Conservation (phyloP, 1,140 invertebrate genomes). For the Bombus turneri region DNA sequence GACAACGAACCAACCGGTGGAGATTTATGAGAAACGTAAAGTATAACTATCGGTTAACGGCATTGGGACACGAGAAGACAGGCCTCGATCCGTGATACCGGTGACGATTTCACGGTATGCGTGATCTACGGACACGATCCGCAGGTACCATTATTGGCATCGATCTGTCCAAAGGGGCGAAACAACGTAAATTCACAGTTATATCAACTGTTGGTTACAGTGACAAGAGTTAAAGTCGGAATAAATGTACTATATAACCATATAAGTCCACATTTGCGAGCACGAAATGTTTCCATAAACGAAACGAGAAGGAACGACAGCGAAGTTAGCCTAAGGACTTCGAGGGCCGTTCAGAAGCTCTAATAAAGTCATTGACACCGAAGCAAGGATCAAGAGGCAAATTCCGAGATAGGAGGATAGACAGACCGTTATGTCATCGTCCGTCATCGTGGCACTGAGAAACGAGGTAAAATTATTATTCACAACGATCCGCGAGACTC, state of each 20-base stretch:
- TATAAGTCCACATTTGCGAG: no score
- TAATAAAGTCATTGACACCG: slow-evolving; percentile 32
- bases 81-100: background rate
- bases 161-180: background rate
- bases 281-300: background rate
- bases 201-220: background rate
- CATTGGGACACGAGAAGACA: slow-evolving; percentile 38
- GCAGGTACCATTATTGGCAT: slow-evolving; percentile 17
- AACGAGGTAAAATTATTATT: slow-evolving; percentile 53
- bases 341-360: background rate
- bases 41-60: slow-evolving; percentile 54
- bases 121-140: slow-evolving; percentile 18
- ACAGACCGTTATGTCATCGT: slow-evolving; percentile 37
- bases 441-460: slow-evolving; percentile 15
- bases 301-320: background rate
- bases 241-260: background rate
- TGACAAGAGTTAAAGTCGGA: background rate
- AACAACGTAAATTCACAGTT: background rate
- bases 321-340: background rate
- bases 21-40: slow-evolving; percentile 49
- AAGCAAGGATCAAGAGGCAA: background rate
- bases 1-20: slow-evolving; percentile 15
- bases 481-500: background rate
- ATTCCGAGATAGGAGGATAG: background rate
- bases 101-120: slow-evolving; percentile 37